These are phyloP conservation scores for Aspidiotus destructor DNA, from an alignment of 2,888 invertebrate genomes.

Conservation along the genomic window DNA sequence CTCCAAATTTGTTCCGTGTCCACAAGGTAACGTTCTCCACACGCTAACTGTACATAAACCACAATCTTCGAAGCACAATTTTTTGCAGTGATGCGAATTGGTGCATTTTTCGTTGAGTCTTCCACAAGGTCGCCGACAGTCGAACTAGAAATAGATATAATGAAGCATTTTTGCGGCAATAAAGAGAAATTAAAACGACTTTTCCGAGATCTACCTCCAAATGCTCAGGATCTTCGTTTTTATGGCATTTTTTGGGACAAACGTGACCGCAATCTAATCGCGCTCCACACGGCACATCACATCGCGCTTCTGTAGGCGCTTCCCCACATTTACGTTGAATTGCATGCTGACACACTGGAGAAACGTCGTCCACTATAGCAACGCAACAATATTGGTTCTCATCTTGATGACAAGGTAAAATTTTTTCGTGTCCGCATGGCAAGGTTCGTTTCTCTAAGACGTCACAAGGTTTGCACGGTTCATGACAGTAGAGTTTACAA, in stretches of 20 bases:
- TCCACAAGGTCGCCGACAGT: slow-evolving; percentile 46
- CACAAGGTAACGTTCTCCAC: no score
- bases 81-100: no score
- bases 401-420: slow-evolving; percentile 34
- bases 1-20: no score
- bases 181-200: not conserved
- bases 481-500: slow-evolving; percentile 32
- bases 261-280: slow-evolving; percentile 55
- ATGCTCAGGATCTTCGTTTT: slow-evolving; percentile 52
- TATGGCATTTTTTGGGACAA: slow-evolving; percentile 52
- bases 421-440: slow-evolving; percentile 43
- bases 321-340: slow-evolving; percentile 44
- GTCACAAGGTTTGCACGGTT: slow-evolving; percentile 33
- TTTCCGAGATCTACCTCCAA: slow-evolving; percentile 42
- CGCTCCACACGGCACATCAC: slow-evolving; percentile 46
- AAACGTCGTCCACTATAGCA: slow-evolving; percentile 37
- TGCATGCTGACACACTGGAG: slow-evolving; percentile 39
- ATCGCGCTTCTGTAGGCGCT: slow-evolving; percentile 41
- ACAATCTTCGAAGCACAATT: no score
- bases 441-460: slow-evolving; percentile 25
- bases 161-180: no score
- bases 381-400: slow-evolving; percentile 36
- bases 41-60: no score
- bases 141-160: slow-evolving; percentile 39
- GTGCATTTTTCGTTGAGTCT: slow-evolving; percentile 46